These are phyloP conservation scores for Epinephelus cyanopodus DNA, from an alignment of 2,113 vertebrate genomes.

Conservation along the genomic window DNA sequence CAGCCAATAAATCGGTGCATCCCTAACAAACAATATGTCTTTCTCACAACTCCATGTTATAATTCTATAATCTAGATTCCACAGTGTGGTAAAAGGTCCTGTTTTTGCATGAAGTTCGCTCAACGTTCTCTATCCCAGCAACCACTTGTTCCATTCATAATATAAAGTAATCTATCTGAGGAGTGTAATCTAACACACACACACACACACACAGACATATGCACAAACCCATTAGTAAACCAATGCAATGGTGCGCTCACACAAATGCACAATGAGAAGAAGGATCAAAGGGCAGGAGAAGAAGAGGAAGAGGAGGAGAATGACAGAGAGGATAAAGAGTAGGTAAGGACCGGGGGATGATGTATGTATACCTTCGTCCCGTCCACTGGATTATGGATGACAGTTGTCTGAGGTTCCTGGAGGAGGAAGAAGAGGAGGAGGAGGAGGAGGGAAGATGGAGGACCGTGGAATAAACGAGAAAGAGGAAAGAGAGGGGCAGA, in stretches of 20 bases:
- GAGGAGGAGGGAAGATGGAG: slow-evolving; percentile 32
- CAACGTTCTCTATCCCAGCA: background rate
- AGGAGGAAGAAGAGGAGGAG: slow-evolving; percentile 43
- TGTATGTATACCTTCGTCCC: slow-evolving; percentile 78
- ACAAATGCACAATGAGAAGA: slow-evolving; percentile 50
- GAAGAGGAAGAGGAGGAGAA: slow-evolving; percentile 54
- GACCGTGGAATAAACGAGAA: slow-evolving; percentile 50
- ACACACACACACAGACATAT: background rate
- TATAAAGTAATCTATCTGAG: background rate
- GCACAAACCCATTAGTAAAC: background rate
- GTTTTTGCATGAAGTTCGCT: background rate
- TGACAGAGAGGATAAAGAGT: slow-evolving; percentile 43
- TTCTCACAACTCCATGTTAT: background rate
- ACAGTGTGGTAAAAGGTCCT: background rate
- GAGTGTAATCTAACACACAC: background rate
- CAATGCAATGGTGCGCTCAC: slow-evolving; percentile 25
- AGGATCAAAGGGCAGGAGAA: slow-evolving; percentile 35
- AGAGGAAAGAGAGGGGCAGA: slow-evolving; percentile 19
- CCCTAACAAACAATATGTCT: background rate
- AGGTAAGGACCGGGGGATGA: slow-evolving; percentile 42
- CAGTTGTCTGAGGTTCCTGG: slow-evolving; percentile 85
- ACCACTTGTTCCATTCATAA: background rate
- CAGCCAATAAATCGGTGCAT: too few relatives aligned
- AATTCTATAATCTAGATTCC: background rate
- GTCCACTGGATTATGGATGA: slow-evolving; percentile 86